These are phyloP conservation scores for Crotalus viridis DNA, from an alignment of 2,113 vertebrate species.

Conservation along the genomic window DNA sequence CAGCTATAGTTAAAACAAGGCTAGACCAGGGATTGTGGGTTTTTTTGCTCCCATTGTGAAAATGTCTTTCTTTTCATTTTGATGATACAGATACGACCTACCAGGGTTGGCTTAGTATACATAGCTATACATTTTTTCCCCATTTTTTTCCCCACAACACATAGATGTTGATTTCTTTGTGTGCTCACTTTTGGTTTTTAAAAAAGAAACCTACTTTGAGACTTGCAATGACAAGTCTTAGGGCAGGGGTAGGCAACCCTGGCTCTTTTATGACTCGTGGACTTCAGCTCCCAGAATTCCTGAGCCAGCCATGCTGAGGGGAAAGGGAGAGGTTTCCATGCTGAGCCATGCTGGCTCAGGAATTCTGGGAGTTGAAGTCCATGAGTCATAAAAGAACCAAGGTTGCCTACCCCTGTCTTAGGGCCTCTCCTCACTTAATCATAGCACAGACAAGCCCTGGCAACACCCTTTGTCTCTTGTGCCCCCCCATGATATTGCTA, in stretches of 20 bases:
- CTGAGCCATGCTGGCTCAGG: too few relatives aligned
- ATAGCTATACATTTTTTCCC: too few relatives aligned
- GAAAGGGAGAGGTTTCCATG: too few relatives aligned
- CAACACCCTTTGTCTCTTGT: neutral
- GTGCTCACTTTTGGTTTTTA: neutral
- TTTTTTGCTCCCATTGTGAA: neutral
- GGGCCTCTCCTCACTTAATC: neutral
- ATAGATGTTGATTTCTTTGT: neutral
- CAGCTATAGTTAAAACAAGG: neutral
- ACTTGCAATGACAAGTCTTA: neutral
- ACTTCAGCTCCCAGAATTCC: too few relatives aligned
- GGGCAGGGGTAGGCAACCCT: too few relatives aligned
- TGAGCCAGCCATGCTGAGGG: too few relatives aligned
- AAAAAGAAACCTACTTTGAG: neutral
- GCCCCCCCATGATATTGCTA: neutral
- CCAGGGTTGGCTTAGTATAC: too few relatives aligned
- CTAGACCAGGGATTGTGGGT: too few relatives aligned
- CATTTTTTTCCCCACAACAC: neutral
- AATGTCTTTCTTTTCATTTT: neutral
- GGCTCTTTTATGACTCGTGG: too few relatives aligned
- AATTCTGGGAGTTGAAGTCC: too few relatives aligned
- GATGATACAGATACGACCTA: neutral
- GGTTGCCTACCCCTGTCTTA: too few relatives aligned
- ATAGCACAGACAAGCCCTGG: neutral
- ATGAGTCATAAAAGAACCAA: too few relatives aligned